Evolutionary conservation across 2,113 vertebrate species (phyloP), one percentile per base, ranked within the genome.

Genomic region (Trachemys scripta): DNA sequence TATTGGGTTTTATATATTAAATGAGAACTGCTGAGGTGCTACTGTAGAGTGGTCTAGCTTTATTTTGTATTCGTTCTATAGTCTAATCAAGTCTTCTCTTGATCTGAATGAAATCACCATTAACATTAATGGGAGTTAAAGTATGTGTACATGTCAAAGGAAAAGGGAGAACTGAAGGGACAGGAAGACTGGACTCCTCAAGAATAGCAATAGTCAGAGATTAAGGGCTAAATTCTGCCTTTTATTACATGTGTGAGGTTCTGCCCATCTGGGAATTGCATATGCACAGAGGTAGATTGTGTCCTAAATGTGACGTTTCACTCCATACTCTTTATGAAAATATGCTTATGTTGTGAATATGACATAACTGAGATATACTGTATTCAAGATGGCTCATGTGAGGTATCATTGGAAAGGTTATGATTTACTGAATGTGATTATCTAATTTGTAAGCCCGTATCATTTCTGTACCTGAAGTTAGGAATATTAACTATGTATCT

Each of bases 11-110:
- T 25, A 82, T 72, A 7, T 59, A 31, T 75, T 79, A 62, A 22
- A 8, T 82, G 56, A 92, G 54, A 72, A 42, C 69, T 24, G n/a
- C 13, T 42, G n/a, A 54, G 65, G 5, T 76, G 62, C 19, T 90
- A 0, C 24, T 0, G 1, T 59, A 31, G 2, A 0, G 25, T 49
- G 17, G 5, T 59, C 25, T 47, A 1, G 35, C 38, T 81, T 45
- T 57, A 53, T 53, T 82, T 45, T 49, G 19, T 53, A 13, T 53
- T 3, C 27, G 75, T 12, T 3, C 81, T 85, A 35, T 42, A 45
- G 11, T 62, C 17, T 49, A 80, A 75, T 17, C 12, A 80, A 1
- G 88, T 51, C 35, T 24, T 13, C 47, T 84, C 75, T 19, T 45
- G 49, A 59, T 79, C 72, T 90, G 38, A 65, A 80, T 31, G 45